Evolutionary conservation across 2,113 vertebrate species (phyloP).

Genomic region (Laticauda laticaudata): DNA sequence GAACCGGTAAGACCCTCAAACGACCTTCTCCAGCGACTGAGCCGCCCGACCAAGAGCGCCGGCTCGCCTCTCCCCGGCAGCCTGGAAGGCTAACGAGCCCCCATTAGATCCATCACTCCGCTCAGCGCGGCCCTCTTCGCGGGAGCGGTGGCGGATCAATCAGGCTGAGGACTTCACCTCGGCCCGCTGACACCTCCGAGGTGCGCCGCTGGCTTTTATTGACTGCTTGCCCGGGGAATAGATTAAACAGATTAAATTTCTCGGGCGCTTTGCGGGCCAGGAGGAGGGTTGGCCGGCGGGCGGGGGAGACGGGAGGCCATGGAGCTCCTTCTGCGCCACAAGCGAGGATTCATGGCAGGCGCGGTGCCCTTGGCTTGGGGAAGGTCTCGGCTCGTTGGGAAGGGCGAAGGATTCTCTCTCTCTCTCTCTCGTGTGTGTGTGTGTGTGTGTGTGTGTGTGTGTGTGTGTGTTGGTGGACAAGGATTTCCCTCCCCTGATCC

Average conservation of each 20-base stretch:
- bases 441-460: background rate
- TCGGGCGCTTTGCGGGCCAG: slow-evolving; percentile 32
- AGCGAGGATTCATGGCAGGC: background rate
- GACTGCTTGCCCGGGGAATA: slow-evolving; percentile 65
- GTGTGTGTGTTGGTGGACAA: background rate
- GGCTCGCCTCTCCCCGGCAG: rapidly evolving
- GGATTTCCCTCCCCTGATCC: background rate
- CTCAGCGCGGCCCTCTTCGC: background rate
- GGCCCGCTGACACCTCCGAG: slow-evolving; percentile 54
- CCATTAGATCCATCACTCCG: slow-evolving; percentile 18
- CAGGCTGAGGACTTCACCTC: slow-evolving; percentile 63
- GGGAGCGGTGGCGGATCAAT: slow-evolving; percentile 49
- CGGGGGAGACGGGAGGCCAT: slow-evolving; percentile 29
- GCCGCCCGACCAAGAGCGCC: rapidly evolving
- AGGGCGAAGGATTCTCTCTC: background rate
- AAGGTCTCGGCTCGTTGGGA: background rate
- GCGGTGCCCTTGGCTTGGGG: background rate
- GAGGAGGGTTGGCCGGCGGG: background rate
- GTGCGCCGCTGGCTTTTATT: slow-evolving; percentile 64
- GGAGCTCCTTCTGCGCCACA: background rate
- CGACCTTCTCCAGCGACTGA: slow-evolving; percentile 7
- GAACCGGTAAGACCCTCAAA: background rate
- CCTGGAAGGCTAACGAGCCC: slow-evolving; percentile 15
- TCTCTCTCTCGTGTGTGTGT: background rate
- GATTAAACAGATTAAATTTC: slow-evolving; percentile 69